A percentile compares a stretch with the other conserved stretches of the same genome.
Evolutionary conservation across 2,888 invertebrate species (phyloP).

Genomic region (Leistus spinibarbis): DNA sequence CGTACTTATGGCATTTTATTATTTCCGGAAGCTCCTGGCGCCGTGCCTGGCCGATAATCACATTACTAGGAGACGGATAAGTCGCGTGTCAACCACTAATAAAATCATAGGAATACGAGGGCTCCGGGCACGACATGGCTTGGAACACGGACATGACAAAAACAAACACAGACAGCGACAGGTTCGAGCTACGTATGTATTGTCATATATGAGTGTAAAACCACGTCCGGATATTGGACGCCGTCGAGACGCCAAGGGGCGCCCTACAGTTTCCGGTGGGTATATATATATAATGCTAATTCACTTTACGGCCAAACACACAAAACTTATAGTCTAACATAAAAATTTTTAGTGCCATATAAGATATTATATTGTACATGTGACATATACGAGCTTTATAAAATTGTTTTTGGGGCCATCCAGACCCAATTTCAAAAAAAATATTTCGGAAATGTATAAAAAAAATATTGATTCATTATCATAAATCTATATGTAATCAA

Average conservation of each 20-base stretch:
- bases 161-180: neutral
- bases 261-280: neutral
- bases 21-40: neutral
- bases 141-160: neutral
- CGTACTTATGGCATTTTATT: neutral
- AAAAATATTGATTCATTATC: too few species aligned
- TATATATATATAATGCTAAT: neutral
- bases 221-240: neutral
- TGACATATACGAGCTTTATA: neutral
- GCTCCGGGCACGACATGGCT: neutral
- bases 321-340: neutral
- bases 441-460: too few species aligned
- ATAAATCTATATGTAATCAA: too few species aligned
- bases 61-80: neutral
- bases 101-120: conserved; percentile 1
- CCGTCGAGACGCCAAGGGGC: neutral
- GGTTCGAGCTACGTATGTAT: neutral
- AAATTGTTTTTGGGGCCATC: neutral
- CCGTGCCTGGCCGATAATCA: conserved; percentile 20
- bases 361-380: neutral
- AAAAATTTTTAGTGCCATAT: neutral
- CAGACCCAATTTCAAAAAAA: neutral
- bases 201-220: neutral
- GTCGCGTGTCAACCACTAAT: conserved; percentile 10
- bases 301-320: neutral